Conservation (phyloP, 2,113 vertebrate species). For the Coptodon bakossiorum region DNA sequence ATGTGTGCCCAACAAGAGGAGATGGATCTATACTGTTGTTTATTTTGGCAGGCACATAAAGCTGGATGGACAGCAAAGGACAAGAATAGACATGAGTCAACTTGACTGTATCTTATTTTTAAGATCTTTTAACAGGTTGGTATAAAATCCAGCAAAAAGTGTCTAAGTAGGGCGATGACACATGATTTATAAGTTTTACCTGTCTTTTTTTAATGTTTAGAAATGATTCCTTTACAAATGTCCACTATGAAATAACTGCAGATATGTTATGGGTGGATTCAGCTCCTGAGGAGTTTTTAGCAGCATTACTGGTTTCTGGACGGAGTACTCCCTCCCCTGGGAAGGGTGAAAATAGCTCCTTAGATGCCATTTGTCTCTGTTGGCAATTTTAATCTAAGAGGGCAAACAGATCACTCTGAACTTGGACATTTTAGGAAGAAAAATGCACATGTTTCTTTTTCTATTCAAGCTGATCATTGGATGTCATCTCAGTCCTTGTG, state of each 20-base stretch:
- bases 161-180: neutral
- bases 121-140: neutral
- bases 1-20: neutral
- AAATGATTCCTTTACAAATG: neutral
- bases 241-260: neutral
- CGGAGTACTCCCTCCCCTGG: neutral
- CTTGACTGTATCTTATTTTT: neutral
- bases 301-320: neutral
- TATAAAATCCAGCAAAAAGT: neutral
- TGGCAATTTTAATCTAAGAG: slow-evolving; percentile 15
- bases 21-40: slow-evolving; percentile 5
- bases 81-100: neutral
- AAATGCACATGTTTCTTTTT: slow-evolving; percentile 18
- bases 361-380: neutral
- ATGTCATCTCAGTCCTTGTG: neutral
- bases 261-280: neutral
- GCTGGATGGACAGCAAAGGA: neutral
- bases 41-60: slow-evolving; percentile 20
- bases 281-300: neutral
- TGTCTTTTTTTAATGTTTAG: neutral
- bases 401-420: neutral
- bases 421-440: slow-evolving; percentile 63
- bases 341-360: neutral
- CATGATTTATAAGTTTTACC: neutral
- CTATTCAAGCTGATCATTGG: neutral